Base-by-base conservation (phyloP, 2,113 vertebrate species). In the Anoura caudifer region DNA sequence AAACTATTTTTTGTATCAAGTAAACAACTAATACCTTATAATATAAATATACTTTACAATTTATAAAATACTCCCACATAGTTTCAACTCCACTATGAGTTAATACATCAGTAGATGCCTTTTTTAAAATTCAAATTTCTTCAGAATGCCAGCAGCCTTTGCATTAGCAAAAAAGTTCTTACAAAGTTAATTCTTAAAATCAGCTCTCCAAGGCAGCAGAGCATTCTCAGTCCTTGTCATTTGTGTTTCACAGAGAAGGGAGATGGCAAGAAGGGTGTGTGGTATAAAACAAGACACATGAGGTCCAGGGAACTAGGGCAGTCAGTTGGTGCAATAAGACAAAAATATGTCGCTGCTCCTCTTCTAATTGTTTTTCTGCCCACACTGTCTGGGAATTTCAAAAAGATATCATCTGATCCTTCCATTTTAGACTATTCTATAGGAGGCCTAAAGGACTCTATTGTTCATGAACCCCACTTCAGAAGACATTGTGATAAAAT, bases 1-100 rank as follows among this genome's bases (percentile, higher is more conserved):
- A 90, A 91, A 69, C 91, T 80, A 85, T 67, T 69, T 38, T 65
- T 70, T 72, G 5, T 59, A 45, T 59, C 54, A 91, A 69, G 50
- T 59, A 77, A 80, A 63, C 8, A 87, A 87, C 36, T 47, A 89
- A 59, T 63, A 43, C 4, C 5, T 75, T 59, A 52, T 15, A 69
- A 79, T 69, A 13, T 77, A 69, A 93, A 86, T 85, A 11, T 3
- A 88, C 12, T 75, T 70, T 43, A 87, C 5, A 84, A 24, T 65
- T 85, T 82, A 84, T 7, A 83, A 81, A 94, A 84, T 54, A 84
- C 54, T 4, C 0, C 22, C n/a, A 15, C 69, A 56, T 7, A 87
- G 33, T 43, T 96, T 87, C n/a, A 69, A 83, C 47, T 93, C 61
- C 16, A 89, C 65, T 20, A 28, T 81, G 50, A 85, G n/a, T 94